Percentiles rank a stretch among this genome's conserved stretches.
Conservation (phyloP, 2,888 invertebrate species). For the Dynastes hyllus region DNA sequence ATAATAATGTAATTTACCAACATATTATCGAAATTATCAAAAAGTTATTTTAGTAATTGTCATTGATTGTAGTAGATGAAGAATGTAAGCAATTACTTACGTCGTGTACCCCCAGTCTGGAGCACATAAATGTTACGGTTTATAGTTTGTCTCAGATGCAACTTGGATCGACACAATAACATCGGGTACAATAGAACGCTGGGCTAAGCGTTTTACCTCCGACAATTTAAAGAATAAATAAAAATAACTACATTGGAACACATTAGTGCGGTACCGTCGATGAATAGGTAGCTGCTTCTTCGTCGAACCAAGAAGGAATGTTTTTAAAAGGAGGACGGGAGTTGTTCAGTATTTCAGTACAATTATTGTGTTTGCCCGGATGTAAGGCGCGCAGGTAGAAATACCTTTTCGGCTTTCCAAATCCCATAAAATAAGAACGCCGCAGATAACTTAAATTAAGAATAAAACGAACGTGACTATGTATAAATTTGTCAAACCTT, state of each 20-base stretch:
- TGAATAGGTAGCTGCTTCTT: constrained; percentile 49
- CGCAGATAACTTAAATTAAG: constrained; percentile 41
- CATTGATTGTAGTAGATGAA: background rate
- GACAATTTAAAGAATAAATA: constrained; percentile 48
- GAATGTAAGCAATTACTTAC: too few species aligned
- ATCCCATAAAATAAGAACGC: constrained; percentile 50
- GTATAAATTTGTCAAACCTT: constrained; percentile 41
- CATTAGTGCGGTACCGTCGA: constrained; percentile 48
- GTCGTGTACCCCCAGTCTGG: too few species aligned
- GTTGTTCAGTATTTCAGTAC: constrained; percentile 38
- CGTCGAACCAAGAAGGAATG: constrained; percentile 34
- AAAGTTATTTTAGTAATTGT: too few species aligned
- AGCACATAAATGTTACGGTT: background rate
- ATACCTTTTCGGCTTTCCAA: constrained; percentile 52
- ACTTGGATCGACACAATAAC: constrained; percentile 28
- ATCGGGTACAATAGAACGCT: constrained; percentile 18
- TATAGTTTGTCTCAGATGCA: background rate
- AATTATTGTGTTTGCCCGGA: constrained; percentile 51
- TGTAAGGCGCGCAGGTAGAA: constrained; percentile 52
- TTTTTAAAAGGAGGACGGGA: constrained; percentile 26
- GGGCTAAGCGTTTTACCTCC: constrained; percentile 28
- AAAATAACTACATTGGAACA: constrained; percentile 46
- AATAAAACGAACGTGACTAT: constrained; percentile 41
- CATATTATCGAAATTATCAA: too few species aligned
- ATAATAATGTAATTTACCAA: too few species aligned